A percentile compares a stretch with the other conserved stretches of the same genome.
phyloP scores from a whole-genome alignment of 2,797 vertebrate genomes.

The Gymnothorax reevesii region DNA sequence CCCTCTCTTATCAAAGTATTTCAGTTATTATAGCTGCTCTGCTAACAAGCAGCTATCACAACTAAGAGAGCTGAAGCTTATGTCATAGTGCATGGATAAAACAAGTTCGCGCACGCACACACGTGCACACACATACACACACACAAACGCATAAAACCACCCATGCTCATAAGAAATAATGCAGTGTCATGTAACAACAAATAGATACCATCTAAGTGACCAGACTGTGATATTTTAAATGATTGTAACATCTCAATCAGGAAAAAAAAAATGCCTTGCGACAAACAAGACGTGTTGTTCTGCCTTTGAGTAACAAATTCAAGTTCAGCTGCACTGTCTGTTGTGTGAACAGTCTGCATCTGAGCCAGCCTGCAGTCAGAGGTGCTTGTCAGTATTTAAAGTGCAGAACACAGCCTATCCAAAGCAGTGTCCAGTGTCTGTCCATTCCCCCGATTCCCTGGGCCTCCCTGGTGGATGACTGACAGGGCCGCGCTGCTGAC shows the following conservation, averaged over 20 bases:
- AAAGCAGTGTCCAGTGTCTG: background rate
- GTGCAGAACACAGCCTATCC: background rate
- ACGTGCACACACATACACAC: background rate
- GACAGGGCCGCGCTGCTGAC: background rate
- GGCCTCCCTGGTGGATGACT: constrained; percentile 15
- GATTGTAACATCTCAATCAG: background rate
- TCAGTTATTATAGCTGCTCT: background rate
- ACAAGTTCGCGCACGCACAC: background rate
- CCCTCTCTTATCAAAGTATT: background rate
- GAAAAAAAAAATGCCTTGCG: background rate
- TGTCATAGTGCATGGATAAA: background rate
- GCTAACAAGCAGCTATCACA: background rate
- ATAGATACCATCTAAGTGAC: background rate
- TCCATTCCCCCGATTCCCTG: background rate
- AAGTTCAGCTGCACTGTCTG: background rate
- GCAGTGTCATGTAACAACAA: background rate
- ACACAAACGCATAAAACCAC: background rate
- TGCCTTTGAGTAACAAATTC: background rate
- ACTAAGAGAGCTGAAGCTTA: background rate
- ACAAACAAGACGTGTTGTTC: background rate
- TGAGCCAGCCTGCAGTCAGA: background rate
- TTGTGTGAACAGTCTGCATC: background rate
- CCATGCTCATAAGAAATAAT: background rate
- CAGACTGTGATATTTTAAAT: background rate
- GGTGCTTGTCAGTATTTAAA: background rate